Evolutionary conservation across 2,797 vertebrate species (phyloP).

Genomic region (Zenarchopterus dispar): DNA sequence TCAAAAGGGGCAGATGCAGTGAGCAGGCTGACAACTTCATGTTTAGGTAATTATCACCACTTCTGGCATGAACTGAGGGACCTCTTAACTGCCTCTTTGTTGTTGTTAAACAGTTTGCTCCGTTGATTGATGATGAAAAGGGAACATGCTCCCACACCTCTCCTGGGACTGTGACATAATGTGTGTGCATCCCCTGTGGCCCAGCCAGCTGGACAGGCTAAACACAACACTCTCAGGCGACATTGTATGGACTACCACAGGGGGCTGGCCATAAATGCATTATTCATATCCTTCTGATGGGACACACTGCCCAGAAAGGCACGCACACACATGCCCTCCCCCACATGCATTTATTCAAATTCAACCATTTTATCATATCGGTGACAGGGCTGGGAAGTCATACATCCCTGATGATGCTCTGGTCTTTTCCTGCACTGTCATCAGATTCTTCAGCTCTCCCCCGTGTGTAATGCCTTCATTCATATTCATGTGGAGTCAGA

Average conservation of each 20-base stretch:
- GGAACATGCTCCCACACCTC: slow-evolving; percentile 77
- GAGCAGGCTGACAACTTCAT: slow-evolving; percentile 76
- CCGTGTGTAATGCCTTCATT: slow-evolving; percentile 64
- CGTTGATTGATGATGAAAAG: slow-evolving; percentile 82
- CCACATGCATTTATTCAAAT: slow-evolving; percentile 59
- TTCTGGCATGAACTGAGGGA: slow-evolving; percentile 72
- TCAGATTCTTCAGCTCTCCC: slow-evolving; percentile 71
- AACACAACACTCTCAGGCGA: slow-evolving; percentile 65
- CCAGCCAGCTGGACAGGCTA: slow-evolving; percentile 78
- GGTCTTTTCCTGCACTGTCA: slow-evolving; percentile 78
- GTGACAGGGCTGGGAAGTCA: slow-evolving; percentile 69
- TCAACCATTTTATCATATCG: slow-evolving; percentile 74
- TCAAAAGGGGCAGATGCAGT: slow-evolving; percentile 72
- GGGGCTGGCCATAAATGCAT: slow-evolving; percentile 74
- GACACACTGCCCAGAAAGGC: slow-evolving; percentile 45
- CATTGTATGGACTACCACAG: slow-evolving; percentile 60
- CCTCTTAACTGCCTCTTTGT: slow-evolving; percentile 77
- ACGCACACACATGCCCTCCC: slow-evolving; percentile 7
- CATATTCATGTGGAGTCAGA: slow-evolving; percentile 73
- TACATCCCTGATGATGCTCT: slow-evolving; percentile 63
- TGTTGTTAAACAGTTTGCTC: slow-evolving; percentile 82
- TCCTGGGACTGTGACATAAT: slow-evolving; percentile 78
- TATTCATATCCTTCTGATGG: slow-evolving; percentile 78
- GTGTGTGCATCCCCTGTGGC: slow-evolving; percentile 76
- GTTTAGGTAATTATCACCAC: slow-evolving; percentile 83